These are phyloP conservation scores for Philopedon plagiatum DNA, from an alignment of 2,888 invertebrate species.

Conservation along the genomic window DNA sequence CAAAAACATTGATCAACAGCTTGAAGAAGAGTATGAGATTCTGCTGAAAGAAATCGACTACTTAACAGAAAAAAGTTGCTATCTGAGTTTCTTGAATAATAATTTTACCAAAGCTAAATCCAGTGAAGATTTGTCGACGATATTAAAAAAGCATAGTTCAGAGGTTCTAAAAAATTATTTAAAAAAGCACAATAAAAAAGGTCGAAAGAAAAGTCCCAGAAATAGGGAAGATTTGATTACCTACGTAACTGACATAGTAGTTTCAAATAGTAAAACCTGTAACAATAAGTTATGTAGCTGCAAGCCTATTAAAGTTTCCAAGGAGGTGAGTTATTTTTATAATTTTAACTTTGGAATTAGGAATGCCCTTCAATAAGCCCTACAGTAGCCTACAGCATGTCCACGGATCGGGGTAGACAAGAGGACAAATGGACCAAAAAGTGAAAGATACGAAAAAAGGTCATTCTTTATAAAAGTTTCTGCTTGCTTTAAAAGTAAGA, in stretches of 20 bases:
- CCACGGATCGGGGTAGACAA: no score
- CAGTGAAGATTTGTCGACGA: slow-evolving; percentile 35
- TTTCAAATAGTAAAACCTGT: slow-evolving; percentile 32
- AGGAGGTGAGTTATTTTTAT: slow-evolving; percentile 19
- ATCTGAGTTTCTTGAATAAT: slow-evolving; percentile 40
- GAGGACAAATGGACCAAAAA: no score
- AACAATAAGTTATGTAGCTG: slow-evolving; percentile 43
- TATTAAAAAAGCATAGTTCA: slow-evolving; percentile 40
- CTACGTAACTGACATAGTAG: slow-evolving; percentile 46
- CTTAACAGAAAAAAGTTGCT: slow-evolving; percentile 37
- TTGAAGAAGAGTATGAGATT: slow-evolving; percentile 45
- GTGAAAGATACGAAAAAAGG: no score
- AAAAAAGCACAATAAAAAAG: slow-evolving; percentile 15
- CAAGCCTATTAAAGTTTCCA: slow-evolving; percentile 25
- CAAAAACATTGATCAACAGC: slow-evolving; percentile 23
- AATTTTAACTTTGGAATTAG: no score
- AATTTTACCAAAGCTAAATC: slow-evolving; percentile 21
- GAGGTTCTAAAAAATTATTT: slow-evolving; percentile 36
- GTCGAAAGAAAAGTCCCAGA: background rate
- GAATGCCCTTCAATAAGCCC: no score
- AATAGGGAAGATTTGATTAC: slow-evolving; percentile 33
- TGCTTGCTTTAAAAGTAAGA: no score
- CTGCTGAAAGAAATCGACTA: slow-evolving; percentile 41
- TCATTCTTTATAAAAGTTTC: no score
- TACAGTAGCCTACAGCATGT: no score